phyloP scores from a whole-genome alignment of 2,888 invertebrate species.

The Lymantria monacha region DNA sequence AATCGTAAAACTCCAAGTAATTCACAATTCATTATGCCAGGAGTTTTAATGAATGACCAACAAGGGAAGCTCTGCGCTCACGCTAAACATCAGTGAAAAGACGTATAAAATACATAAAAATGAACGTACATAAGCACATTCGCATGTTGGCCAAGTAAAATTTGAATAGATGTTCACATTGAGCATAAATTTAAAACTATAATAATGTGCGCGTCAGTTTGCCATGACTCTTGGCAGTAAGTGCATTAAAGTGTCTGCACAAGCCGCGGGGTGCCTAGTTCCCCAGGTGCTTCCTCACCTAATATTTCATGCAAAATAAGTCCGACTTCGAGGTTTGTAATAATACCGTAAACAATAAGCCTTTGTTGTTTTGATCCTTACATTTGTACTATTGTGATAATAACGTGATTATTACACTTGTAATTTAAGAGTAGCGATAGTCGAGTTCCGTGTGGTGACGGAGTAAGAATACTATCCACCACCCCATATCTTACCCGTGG shows the following conservation, averaged over 20 bases:
- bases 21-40: background rate
- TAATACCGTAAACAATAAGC: constrained; percentile 64
- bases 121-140: constrained; percentile 8
- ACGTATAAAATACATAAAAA: constrained; percentile 23
- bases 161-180: constrained; percentile 38
- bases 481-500: too few relatives aligned
- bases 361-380: constrained; percentile 38
- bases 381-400: constrained; percentile 21
- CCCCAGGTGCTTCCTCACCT: constrained; percentile 47
- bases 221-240: constrained; percentile 49
- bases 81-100: constrained; percentile 27
- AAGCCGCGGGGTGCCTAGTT: constrained; percentile 31
- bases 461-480: background rate
- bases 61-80: constrained; percentile 1
- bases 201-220: constrained; percentile 49
- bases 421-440: background rate
- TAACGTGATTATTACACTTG: constrained; percentile 22
- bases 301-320: constrained; percentile 73
- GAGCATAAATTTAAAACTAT: constrained; percentile 45
- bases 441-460: background rate
- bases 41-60: background rate
- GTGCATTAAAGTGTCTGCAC: constrained; percentile 61
- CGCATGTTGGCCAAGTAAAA: constrained; percentile 17
- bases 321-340: constrained; percentile 51
- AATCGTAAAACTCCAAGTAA: too few relatives aligned